Conservation (phyloP, 2,797 vertebrate species). For the Acanthornis magna region DNA sequence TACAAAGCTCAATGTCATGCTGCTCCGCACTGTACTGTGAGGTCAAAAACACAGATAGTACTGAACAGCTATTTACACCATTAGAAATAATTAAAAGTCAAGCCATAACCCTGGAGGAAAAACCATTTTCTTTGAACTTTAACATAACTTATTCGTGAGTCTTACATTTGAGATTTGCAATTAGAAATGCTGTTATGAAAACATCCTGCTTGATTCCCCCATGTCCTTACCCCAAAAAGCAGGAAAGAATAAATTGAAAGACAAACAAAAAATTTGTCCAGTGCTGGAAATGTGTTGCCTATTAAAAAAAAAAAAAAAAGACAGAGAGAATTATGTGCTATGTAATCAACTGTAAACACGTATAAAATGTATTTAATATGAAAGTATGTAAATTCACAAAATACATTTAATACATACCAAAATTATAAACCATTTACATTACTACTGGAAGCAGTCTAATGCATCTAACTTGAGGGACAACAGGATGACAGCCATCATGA, state of each 20-base stretch:
- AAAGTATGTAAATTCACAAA: not conserved
- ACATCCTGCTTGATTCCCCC: not conserved
- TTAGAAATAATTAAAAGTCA: not conserved
- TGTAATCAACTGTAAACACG: not conserved
- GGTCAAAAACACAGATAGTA: not conserved
- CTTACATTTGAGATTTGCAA: not conserved
- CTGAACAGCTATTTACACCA: not conserved
- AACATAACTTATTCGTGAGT: not conserved
- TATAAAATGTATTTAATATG: not conserved
- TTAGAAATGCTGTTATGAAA: not conserved
- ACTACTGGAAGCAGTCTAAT: not conserved
- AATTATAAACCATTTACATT: not conserved
- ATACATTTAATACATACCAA: not conserved
- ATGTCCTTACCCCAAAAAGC: slow-evolving; percentile 87
- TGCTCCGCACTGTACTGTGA: not conserved
- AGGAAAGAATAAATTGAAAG: slow-evolving; percentile 87
- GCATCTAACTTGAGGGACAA: not conserved
- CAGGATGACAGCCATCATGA: not conserved
- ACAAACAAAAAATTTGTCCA: slow-evolving; percentile 84
- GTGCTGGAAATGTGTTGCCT: slow-evolving; percentile 84
- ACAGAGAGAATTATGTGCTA: not conserved
- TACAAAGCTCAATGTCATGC: not conserved
- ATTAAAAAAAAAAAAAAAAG: slow-evolving; percentile 27
- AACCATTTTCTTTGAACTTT: not conserved
- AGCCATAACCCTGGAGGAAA: not conserved